Base-by-base conservation (phyloP, 1,140 invertebrate genomes). In the Plectrocnemia conspersa region DNA sequence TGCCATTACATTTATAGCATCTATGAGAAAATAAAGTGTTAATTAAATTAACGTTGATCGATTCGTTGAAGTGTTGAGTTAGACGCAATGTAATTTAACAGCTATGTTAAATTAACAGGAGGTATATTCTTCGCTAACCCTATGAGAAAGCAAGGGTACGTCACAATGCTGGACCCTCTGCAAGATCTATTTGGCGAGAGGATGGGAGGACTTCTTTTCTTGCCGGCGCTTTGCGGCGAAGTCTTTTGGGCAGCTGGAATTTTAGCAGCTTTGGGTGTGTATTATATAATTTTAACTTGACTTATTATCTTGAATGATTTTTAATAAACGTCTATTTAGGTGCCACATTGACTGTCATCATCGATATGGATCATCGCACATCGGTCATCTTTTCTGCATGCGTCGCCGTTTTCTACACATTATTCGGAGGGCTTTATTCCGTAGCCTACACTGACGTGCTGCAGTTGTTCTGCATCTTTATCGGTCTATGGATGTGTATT, bases 361-460 rank as follows among this genome's bases (percentile, higher is more conserved):
- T 98, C 63, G 91, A 97, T 68, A 88, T 98, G 80, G 89, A 95
- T 64, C 91, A 95, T 64, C 80, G 82, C 48, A 88, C 88, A 1
- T 93, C 93, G 9, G 93, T 98, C 38, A 92, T 98, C 54, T 79
- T 97, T 62, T 97, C 93, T 58, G 88, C 96, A 2, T 91, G 86
- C 69, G 95, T 99, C 57, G 96, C 96, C 11, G 85, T 98, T 19
- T 89, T 96, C 72, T 99, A 99, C 76, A 99, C 97, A 0, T 79
- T 98, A 13, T 95, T 97, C 68, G 97, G 97, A 1, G 97, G 97
- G 0, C 80, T 98, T 7, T 98, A 98, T 72, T 91, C 94, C 29
- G 97, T 99, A 25, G 96, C 96, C 0, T 99, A 98, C 69, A 98
- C 97, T 1, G 97, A 99, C 70, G 95, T 98, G 61, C 95, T 98